Evolutionary conservation across 2,113 vertebrate species (phyloP).

Genomic region (Microtus richardsoni): DNA sequence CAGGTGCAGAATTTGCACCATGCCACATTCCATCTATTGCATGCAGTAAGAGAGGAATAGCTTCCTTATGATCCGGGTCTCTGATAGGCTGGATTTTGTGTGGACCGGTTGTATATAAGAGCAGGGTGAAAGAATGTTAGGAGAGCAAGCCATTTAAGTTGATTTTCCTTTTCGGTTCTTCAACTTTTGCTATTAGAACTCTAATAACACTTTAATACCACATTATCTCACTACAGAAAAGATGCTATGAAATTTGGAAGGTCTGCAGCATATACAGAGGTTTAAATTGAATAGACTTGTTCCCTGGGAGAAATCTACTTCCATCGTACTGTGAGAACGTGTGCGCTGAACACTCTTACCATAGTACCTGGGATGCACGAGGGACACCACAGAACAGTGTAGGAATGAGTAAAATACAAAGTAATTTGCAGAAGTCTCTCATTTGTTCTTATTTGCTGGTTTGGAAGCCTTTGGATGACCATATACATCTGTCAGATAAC

Average conservation of each 20-base stretch:
- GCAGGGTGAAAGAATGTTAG: neutral
- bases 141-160: neutral
- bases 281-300: neutral
- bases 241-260: neutral
- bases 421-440: neutral
- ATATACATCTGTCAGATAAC: neutral
- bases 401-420: neutral
- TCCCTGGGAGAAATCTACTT: neutral
- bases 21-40: neutral
- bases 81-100: neutral
- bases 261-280: neutral
- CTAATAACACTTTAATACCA: neutral
- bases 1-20: neutral
- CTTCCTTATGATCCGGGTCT: neutral
- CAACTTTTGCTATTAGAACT: neutral
- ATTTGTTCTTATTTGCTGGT: neutral
- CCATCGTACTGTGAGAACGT: neutral
- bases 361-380: accelerated
- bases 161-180: neutral
- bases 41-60: neutral
- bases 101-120: neutral
- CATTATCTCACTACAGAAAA: neutral
- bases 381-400: neutral
- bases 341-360: neutral
- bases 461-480: neutral